phyloP scores from a whole-genome alignment of 2,888 invertebrate genomes.

The Oligia fasciuncula region DNA sequence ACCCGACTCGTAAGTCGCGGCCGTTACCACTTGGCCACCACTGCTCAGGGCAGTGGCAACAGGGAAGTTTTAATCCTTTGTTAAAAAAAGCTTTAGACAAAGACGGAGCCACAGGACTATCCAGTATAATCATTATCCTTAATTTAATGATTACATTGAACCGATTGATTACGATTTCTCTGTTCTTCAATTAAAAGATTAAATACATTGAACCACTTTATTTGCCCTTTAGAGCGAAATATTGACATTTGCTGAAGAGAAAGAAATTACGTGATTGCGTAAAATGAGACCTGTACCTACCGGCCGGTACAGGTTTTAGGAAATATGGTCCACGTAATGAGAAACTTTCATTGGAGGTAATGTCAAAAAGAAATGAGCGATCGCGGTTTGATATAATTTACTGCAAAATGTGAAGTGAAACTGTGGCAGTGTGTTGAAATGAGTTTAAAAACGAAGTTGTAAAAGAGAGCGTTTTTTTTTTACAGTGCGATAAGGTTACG shows the following conservation, averaged over 20 bases:
- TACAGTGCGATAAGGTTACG: not conserved
- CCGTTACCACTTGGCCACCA: no score
- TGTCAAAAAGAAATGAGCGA: slow-evolving; percentile 66
- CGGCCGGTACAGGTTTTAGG: slow-evolving; percentile 56
- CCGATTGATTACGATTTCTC: slow-evolving; percentile 33
- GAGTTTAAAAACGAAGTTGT: slow-evolving; percentile 10
- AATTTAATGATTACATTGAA: slow-evolving; percentile 19
- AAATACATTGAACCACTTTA: slow-evolving; percentile 47
- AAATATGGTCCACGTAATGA: slow-evolving; percentile 64
- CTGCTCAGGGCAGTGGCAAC: no score
- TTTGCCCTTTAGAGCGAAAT: slow-evolving; percentile 62
- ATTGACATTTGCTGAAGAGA: slow-evolving; percentile 64
- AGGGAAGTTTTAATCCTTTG: no score
- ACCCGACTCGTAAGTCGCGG: no score
- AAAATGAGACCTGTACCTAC: slow-evolving; percentile 49
- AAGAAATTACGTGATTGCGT: slow-evolving; percentile 61
- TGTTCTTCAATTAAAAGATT: slow-evolving; percentile 42
- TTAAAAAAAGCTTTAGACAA: not conserved
- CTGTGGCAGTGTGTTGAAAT: slow-evolving; percentile 34
- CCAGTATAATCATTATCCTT: not conserved
- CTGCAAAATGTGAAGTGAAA: slow-evolving; percentile 58
- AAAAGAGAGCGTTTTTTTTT: not conserved
- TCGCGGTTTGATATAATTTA: slow-evolving; percentile 64
- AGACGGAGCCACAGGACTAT: not conserved
- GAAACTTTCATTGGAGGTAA: slow-evolving; percentile 58